Percentiles rank a stretch among this genome's conserved stretches.
Evolutionary conservation across 2,797 vertebrate species (phyloP).

Genomic region (Dicrostonyx torquatus): DNA sequence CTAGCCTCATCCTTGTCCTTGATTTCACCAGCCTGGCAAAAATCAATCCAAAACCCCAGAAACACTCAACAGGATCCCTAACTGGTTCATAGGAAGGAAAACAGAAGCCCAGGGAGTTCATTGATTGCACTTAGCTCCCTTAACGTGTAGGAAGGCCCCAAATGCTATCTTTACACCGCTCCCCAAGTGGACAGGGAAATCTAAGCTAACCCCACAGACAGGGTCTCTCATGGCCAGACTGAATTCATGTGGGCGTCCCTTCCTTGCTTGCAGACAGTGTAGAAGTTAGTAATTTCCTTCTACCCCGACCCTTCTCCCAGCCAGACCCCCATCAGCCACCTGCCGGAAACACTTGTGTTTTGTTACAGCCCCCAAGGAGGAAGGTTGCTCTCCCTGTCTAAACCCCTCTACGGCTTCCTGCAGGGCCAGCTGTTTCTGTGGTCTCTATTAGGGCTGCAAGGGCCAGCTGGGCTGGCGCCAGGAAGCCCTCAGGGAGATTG

Average conservation of each 20-base stretch:
- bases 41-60: neutral
- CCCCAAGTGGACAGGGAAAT: neutral
- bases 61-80: neutral
- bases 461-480: conserved; percentile 46
- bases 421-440: neutral
- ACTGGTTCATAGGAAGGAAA: neutral
- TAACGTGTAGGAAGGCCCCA: neutral
- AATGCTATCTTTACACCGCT: neutral
- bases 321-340: neutral
- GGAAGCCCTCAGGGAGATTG: neutral
- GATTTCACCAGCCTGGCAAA: neutral
- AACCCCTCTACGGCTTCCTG: conserved; percentile 49
- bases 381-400: neutral
- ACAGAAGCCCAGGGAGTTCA: neutral
- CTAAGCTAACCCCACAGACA: neutral
- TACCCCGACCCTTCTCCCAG: neutral
- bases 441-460: neutral
- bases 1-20: neutral
- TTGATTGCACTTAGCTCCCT: neutral
- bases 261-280: neutral
- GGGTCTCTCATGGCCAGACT: neutral
- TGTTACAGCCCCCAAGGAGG: neutral
- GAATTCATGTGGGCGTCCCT: neutral
- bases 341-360: conserved; percentile 23
- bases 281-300: neutral